Conservation (phyloP, 2,797 vertebrate species). For the Gymnoscopelus microlampas region DNA sequence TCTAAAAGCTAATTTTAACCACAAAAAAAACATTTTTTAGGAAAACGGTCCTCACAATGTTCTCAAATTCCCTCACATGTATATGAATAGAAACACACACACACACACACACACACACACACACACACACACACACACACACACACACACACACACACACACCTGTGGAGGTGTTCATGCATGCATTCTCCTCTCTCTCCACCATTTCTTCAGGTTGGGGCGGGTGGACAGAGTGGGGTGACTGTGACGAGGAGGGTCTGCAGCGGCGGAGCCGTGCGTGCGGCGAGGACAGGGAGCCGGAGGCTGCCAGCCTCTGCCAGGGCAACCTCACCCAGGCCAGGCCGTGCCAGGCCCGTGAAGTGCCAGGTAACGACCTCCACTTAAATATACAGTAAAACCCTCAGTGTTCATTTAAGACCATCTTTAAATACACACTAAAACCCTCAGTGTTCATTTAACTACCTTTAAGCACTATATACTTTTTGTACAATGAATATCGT, state of each 20-base stretch:
- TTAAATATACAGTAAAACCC: neutral
- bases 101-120: slow-evolving; percentile 9
- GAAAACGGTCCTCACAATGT: no score
- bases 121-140: neutral
- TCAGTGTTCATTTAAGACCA: no score
- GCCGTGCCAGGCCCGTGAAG: slow-evolving; percentile 84
- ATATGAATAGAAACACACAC: slow-evolving; percentile 3
- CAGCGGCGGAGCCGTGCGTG: slow-evolving; percentile 85
- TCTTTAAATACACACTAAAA: neutral
- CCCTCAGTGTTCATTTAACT: no score
- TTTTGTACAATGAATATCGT: no score
- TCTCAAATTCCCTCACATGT: no score
- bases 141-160: neutral
- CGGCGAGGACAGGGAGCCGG: slow-evolving; percentile 73
- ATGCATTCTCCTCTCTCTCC: neutral
- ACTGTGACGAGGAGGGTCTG: slow-evolving; percentile 82
- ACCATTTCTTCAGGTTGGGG: slow-evolving; percentile 80
- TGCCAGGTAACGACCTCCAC: slow-evolving; percentile 80
- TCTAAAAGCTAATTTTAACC: no score
- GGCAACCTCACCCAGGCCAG: slow-evolving; percentile 87
- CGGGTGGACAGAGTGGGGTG: slow-evolving; percentile 88
- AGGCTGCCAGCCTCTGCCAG: slow-evolving; percentile 78
- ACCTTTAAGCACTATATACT: no score
- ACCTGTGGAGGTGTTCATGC: neutral
- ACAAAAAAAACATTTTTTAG: no score